Evolutionary conservation across 2,888 invertebrate genomes (phyloP).

Genomic region (Sarcophaga caerulescens): DNA sequence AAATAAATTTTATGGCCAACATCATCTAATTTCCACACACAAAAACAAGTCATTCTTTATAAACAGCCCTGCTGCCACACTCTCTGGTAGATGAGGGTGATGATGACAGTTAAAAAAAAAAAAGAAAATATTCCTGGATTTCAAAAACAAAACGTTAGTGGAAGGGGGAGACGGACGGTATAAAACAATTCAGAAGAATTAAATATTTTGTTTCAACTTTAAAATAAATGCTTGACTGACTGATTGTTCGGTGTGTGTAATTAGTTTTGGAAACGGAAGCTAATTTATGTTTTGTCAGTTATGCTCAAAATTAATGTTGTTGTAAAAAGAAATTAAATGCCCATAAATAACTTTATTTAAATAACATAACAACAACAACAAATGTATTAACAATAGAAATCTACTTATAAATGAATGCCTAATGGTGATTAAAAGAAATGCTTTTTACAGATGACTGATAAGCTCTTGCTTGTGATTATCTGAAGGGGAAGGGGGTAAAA

Average conservation of each 20-base stretch:
- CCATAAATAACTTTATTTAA: constrained; percentile 69
- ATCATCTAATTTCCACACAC: constrained; percentile 17
- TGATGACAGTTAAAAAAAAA: constrained; percentile 25
- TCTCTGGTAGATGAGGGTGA: constrained; percentile 41
- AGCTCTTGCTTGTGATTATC: background rate
- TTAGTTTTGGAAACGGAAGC: constrained; percentile 78
- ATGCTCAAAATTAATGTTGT: constrained; percentile 77
- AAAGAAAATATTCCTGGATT: too few species aligned
- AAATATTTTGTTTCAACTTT: constrained; percentile 57
- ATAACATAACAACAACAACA: constrained; percentile 20
- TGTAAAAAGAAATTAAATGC: constrained; percentile 77
- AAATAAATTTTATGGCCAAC: constrained; percentile 43
- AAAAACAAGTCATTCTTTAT: constrained; percentile 35
- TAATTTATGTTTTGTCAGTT: constrained; percentile 81
- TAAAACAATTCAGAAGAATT: constrained; percentile 37
- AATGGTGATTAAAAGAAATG: constrained; percentile 52
- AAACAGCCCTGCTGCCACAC: constrained; percentile 33
- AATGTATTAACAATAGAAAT: constrained; percentile 33
- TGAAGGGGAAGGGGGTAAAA: too few species aligned
- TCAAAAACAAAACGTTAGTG: too few species aligned
- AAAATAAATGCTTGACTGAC: constrained; percentile 69
- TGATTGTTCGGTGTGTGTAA: constrained; percentile 70
- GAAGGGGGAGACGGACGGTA: too few species aligned
- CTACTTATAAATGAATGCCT: constrained; percentile 26
- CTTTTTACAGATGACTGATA: constrained; percentile 37